Base-by-base conservation (phyloP, 2,797 vertebrate genomes). In the Agapornis canus region DNA sequence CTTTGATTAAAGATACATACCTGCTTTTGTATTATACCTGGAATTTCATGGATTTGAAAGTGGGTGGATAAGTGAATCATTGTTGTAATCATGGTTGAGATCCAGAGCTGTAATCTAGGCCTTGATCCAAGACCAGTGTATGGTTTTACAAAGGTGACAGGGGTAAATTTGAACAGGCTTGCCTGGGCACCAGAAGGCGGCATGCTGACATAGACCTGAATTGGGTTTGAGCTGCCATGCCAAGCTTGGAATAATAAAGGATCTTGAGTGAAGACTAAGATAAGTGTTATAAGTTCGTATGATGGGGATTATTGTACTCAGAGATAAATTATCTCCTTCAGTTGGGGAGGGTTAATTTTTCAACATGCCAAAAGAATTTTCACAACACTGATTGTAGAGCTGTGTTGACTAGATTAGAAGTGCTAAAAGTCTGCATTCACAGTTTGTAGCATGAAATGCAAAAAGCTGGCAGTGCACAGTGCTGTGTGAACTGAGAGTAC, bases 41-140 rank as follows among this genome's bases (percentile, higher is more conserved):
- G 26, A 82, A 63, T 0, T 39, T 35, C 1, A 6, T 19, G n/a
- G 3, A 29, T 76, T 69, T 57, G 56, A 81, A 64, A 83, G 32
- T 66, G 31, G 9, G 8, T 89, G 32, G 64, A 86, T 64, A 65
- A 52, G 8, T n/a, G 42, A 90, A 54, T 57, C 43, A 21, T 17
- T 83, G 2, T 13, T 81, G 22, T 54, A 59, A 19, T 59, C 12
- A 7, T 29, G 25, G 10, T 37, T 90, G 40, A 66, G 39, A 77
- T 83, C 26, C 45, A 83, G 56, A 86, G 64, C 22, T 72, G 39
- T 72, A 52, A 70, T 69, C 56, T 51, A 47, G 35, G 43, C 39
- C 39, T 89, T 85, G 66, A 47, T 51, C 2, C 0, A 39, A 63
- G n/a, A 85, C 18, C 20, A 43, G 0, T 0, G 1, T 39, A 14